phyloP scores from a whole-genome alignment of 2,113 vertebrate species.

The Caloenas nicobarica region DNA sequence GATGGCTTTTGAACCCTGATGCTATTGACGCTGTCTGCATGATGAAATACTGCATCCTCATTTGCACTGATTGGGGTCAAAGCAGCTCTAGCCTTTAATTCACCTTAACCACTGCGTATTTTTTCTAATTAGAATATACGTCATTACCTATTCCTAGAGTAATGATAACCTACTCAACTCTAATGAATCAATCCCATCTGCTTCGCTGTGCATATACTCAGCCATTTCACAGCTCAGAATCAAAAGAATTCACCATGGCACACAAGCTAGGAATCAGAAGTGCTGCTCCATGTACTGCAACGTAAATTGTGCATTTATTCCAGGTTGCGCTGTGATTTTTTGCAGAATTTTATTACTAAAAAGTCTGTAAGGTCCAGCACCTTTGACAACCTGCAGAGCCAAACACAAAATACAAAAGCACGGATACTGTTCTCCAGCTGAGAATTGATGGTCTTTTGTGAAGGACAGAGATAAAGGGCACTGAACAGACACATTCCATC shows the following conservation, averaged over 20 bases:
- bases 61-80: conserved; percentile 43
- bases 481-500: background rate
- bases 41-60: conserved; percentile 28
- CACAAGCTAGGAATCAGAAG: background rate
- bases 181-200: conserved; percentile 30
- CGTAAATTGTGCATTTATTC: background rate
- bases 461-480: background rate
- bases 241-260: background rate
- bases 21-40: background rate
- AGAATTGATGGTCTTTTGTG: background rate
- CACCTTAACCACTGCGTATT: background rate
- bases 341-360: background rate
- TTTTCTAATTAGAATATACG: conserved; percentile 37
- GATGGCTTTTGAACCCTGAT: conserved; percentile 55
- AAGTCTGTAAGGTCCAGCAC: background rate
- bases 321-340: background rate
- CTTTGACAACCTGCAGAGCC: background rate
- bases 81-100: conserved; percentile 24
- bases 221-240: background rate
- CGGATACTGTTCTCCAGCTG: background rate
- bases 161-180: conserved; percentile 50
- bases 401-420: background rate
- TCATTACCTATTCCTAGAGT: conserved; percentile 34
- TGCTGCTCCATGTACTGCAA: background rate
- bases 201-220: background rate